Percentiles rank a stretch among this genome's conserved stretches.
phyloP scores from a whole-genome alignment of 1,140 invertebrate species.

The Macrocentrus cingulum region DNA sequence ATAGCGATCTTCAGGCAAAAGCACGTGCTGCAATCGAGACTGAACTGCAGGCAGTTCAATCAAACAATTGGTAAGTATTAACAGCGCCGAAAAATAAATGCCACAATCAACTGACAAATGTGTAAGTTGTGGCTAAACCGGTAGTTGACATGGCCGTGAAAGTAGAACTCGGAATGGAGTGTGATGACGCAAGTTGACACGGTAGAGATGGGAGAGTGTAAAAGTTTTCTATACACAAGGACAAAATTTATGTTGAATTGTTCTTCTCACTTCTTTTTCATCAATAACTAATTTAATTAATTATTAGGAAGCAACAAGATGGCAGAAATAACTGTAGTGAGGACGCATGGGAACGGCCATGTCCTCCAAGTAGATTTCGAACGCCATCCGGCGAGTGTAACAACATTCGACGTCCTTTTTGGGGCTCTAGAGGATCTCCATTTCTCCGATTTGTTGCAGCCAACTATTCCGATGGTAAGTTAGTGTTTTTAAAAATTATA shows the following conservation, averaged over 20 bases:
- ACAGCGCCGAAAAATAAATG: slow-evolving; percentile 3
- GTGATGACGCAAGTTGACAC: slow-evolving; percentile 21
- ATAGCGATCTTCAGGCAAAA: slow-evolving; percentile 55
- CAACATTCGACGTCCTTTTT: slow-evolving; percentile 85
- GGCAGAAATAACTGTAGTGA: slow-evolving; percentile 36
- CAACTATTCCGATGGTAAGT: slow-evolving; percentile 82
- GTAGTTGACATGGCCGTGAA: slow-evolving; percentile 34
- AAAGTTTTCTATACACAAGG: slow-evolving; percentile 7
- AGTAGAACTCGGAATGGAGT: slow-evolving; percentile 37
- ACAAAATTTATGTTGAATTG: no score
- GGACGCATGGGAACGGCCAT: slow-evolving; percentile 54
- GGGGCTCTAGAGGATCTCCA: slow-evolving; percentile 83
- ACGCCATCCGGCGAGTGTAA: slow-evolving; percentile 90
- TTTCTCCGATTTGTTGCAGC: slow-evolving; percentile 79
- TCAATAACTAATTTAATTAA: no score
- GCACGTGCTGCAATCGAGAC: slow-evolving; percentile 52
- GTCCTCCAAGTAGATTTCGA: slow-evolving; percentile 77
- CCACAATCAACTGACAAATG: no score
- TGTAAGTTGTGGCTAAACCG: slow-evolving; percentile 25
- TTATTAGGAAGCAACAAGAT: slow-evolving; percentile 40
- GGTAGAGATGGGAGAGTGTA: slow-evolving; percentile 2
- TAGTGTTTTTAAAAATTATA: no score
- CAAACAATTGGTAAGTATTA: slow-evolving; percentile 41
- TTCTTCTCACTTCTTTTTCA: not conserved
- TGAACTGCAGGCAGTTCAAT: slow-evolving; percentile 49